These are phyloP conservation scores for Lycorma delicatula DNA, from an alignment of 1,140 invertebrate species.

Conservation along the genomic window DNA sequence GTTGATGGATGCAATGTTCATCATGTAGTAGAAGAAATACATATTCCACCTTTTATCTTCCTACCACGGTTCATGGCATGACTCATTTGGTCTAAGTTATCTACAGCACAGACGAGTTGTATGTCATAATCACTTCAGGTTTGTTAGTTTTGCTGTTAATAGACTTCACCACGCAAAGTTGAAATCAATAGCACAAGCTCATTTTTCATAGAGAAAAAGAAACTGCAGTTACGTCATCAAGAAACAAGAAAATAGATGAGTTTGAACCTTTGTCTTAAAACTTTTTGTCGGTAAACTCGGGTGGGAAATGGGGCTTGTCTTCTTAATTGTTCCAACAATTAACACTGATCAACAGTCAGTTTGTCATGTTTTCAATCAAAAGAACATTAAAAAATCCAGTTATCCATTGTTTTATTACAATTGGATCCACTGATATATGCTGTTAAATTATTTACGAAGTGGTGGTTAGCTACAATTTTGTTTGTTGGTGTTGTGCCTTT, in stretches of 20 bases:
- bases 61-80: neutral
- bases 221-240: conserved; percentile 13
- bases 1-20: conserved; percentile 3
- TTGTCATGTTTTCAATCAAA: conserved; percentile 18
- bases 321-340: conserved; percentile 28
- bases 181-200: conserved; percentile 15
- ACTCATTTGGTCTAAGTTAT: conserved; percentile 33
- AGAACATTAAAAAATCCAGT: conserved; percentile 30
- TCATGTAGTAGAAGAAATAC: conserved; percentile 7
- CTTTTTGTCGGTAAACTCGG: conserved; percentile 12
- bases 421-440: conserved; percentile 17
- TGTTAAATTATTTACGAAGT: conserved; percentile 28
- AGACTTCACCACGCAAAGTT: conserved; percentile 13
- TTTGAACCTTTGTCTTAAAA: too few relatives aligned
- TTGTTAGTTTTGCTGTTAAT: conserved; percentile 20
- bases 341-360: conserved; percentile 27
- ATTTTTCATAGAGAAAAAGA: too few relatives aligned
- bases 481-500: conserved; percentile 24
- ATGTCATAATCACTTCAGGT: conserved; percentile 31
- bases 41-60: neutral
- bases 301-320: conserved; percentile 22
- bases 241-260: conserved; percentile 14
- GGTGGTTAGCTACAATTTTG: conserved; percentile 4
- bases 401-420: conserved; percentile 33
- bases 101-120: conserved; percentile 35